These are phyloP conservation scores for Dolichotis patagonum DNA, from an alignment of 2,113 vertebrate species.

Conservation along the genomic window DNA sequence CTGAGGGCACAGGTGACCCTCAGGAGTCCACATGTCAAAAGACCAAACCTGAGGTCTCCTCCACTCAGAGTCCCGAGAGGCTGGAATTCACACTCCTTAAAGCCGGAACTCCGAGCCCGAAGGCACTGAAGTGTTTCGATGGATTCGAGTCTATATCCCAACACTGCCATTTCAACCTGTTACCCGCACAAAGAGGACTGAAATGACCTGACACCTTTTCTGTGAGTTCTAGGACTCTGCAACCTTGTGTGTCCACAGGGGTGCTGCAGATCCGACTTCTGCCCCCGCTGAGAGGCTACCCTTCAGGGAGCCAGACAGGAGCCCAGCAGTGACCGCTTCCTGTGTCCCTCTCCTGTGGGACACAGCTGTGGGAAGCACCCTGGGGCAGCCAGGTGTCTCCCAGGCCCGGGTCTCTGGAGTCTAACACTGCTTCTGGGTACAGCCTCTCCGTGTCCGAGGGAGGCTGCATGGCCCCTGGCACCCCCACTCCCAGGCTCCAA, in stretches of 20 bases:
- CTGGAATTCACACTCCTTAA: not conserved
- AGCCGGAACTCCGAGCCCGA: not conserved
- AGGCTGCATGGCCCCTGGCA: too few relatives aligned
- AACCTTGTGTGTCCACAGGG: fast-evolving
- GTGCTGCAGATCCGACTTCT: fast-evolving
- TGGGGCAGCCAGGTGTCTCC: not conserved
- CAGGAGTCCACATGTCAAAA: not conserved
- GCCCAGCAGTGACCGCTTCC: not conserved
- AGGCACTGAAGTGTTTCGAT: not conserved
- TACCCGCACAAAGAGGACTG: not conserved
- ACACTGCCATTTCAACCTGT: not conserved
- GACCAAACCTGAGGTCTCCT: not conserved
- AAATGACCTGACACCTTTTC: too few relatives aligned
- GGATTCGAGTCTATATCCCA: not conserved
- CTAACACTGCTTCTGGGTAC: not conserved
- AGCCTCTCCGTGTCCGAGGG: fast-evolving
- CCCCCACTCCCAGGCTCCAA: not conserved
- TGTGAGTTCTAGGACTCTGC: not conserved
- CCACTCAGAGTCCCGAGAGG: not conserved
- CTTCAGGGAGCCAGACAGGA: not conserved
- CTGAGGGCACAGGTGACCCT: not conserved
- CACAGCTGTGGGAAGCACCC: not conserved
- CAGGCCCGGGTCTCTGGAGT: not conserved
- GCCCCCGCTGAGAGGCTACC: not conserved
- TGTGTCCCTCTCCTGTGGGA: too few relatives aligned